phyloP scores from a whole-genome alignment of 2,888 invertebrate genomes.

The Callyntrura guangdongensis region DNA sequence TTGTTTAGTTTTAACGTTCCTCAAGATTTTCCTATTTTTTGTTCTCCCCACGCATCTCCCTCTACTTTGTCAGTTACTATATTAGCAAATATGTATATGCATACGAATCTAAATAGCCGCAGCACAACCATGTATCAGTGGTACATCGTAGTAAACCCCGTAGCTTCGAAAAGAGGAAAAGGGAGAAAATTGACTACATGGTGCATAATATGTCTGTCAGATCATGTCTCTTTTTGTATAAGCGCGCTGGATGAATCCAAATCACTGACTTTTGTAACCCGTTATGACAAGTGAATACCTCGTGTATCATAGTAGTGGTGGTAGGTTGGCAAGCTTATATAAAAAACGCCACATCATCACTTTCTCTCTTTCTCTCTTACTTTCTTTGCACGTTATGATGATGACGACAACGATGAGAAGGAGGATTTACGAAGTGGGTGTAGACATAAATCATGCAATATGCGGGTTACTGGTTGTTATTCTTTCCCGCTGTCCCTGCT shows the following conservation, averaged over 20 bases:
- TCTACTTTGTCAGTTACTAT: neutral
- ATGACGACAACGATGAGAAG: conserved; percentile 4
- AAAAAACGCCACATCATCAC: conserved; percentile 74
- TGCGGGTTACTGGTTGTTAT: neutral
- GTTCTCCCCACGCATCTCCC: neutral
- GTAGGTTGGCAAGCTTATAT: conserved; percentile 58
- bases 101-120: neutral
- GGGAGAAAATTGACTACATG: neutral
- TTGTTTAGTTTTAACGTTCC: conserved; percentile 30
- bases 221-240: neutral
- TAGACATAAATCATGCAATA: neutral
- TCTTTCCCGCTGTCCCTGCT: no score
- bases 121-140: neutral
- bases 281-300: conserved; percentile 74
- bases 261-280: conserved; percentile 67
- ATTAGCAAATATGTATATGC: neutral
- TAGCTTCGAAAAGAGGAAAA: neutral
- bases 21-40: conserved; percentile 19
- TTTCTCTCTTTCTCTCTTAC: conserved; percentile 19
- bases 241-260: conserved; percentile 32
- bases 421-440: neutral
- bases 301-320: conserved; percentile 8
- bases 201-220: neutral
- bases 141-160: neutral
- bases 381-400: conserved; percentile 7